Evolutionary conservation across 2,888 invertebrate genomes (phyloP).

Genomic region (Cheilosia vulpina): DNA sequence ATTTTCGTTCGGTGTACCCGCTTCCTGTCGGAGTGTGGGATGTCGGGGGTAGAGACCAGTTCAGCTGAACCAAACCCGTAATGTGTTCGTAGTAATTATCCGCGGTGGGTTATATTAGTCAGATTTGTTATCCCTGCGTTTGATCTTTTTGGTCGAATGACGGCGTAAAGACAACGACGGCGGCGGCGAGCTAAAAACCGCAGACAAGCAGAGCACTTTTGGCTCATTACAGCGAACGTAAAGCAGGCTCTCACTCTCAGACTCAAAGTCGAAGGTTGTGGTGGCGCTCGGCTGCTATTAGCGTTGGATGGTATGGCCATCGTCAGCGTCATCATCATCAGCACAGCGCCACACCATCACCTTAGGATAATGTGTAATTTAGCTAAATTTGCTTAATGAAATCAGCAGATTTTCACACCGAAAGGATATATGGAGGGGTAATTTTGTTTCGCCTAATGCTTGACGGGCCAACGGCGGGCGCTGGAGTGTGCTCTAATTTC

Average conservation of each 20-base stretch:
- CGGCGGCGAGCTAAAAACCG: conserved; percentile 24
- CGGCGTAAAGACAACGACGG: conserved; percentile 7
- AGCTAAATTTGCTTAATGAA: conserved; percentile 61
- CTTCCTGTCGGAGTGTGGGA: too few species aligned
- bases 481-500: conserved; percentile 11
- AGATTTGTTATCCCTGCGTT: conserved; percentile 53
- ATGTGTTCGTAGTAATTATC: conserved; percentile 66
- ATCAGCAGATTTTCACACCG: conserved; percentile 55
- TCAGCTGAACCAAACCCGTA: conserved; percentile 38
- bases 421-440: conserved; percentile 30
- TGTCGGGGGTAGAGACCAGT: neutral
- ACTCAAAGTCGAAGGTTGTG: conserved; percentile 11
- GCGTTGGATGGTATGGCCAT: conserved; percentile 20
- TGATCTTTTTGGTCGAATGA: conserved; percentile 53
- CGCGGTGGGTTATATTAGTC: conserved; percentile 60
- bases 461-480: conserved; percentile 20
- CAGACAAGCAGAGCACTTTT: conserved; percentile 48
- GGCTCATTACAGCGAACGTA: conserved; percentile 33
- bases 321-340: conserved; percentile 5
- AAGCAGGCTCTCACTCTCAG: neutral
- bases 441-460: conserved; percentile 37
- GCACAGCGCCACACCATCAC: conserved; percentile 28
- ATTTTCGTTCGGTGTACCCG: neutral
- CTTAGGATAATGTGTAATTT: conserved; percentile 50
- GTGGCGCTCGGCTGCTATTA: conserved; percentile 38